Conservation (phyloP, 2,797 vertebrate species). For the Percopsis omiscomaycus region DNA sequence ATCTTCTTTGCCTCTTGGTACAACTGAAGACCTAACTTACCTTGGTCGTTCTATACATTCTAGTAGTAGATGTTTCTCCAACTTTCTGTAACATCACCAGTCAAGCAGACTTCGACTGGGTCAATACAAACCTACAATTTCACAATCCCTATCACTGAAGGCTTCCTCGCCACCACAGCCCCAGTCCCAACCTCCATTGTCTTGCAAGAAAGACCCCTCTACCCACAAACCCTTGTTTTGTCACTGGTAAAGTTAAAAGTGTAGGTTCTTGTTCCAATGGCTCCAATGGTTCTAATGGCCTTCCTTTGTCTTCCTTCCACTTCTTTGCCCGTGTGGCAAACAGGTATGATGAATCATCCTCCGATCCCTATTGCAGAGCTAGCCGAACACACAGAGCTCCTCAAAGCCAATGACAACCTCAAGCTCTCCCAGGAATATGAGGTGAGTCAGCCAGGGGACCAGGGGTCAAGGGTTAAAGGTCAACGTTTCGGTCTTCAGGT, state of each 20-base stretch:
- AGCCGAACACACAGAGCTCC: conserved; percentile 93
- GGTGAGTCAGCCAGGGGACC: conserved; percentile 73
- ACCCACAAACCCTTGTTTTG: conserved; percentile 15
- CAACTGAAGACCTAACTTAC: too few species aligned
- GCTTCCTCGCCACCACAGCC: conserved; percentile 65
- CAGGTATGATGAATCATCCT: conserved; percentile 98
- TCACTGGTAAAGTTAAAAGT: conserved; percentile 12
- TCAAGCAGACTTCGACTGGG: conserved; percentile 34
- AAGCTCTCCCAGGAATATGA: conserved; percentile 98
- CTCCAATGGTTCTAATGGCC: conserved; percentile 24
- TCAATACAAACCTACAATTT: conserved; percentile 46
- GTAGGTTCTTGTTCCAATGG: background rate
- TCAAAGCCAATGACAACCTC: conserved; percentile 98
- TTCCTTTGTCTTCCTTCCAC: conserved; percentile 54
- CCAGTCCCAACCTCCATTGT: conserved; percentile 25
- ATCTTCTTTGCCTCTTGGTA: too few species aligned
- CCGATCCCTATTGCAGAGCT: conserved; percentile 94
- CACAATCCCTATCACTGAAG: conserved; percentile 26
- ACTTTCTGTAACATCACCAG: conserved; percentile 69
- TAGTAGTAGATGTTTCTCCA: background rate
- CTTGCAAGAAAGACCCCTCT: conserved; percentile 37
- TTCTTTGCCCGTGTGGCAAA: conserved; percentile 33
- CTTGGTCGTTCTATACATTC: too few species aligned
- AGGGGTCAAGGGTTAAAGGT: conserved; percentile 25
- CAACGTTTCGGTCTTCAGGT: background rate